Conservation (phyloP, 2,113 vertebrate species). For the Megaceryle maxima region DNA sequence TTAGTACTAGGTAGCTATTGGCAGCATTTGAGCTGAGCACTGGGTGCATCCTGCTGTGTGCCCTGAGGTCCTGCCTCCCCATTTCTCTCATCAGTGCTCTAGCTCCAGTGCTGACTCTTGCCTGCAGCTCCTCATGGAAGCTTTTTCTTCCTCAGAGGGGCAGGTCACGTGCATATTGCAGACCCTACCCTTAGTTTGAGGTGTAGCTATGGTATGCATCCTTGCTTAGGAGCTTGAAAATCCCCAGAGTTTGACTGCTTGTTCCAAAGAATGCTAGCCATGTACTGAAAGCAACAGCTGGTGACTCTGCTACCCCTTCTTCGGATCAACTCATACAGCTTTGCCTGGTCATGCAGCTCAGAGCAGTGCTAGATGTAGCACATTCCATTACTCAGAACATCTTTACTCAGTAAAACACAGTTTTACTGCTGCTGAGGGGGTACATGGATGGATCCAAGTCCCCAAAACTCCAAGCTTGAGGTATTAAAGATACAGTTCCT, state of each 20-base stretch:
- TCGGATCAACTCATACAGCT: not conserved
- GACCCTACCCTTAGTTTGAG: not conserved
- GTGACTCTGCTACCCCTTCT: not conserved
- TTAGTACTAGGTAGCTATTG: not conserved
- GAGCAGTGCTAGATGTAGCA: not conserved
- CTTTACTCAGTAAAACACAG: not conserved
- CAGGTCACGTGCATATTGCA: not conserved
- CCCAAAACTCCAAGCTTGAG: not conserved
- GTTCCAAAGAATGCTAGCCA: not conserved
- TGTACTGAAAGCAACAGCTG: not conserved
- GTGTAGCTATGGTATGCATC: not conserved
- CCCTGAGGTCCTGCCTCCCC: not conserved
- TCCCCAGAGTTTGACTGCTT: not conserved
- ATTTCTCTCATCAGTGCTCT: not conserved
- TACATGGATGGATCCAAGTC: not conserved
- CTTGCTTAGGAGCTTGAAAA: not conserved
- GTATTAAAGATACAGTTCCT: not conserved
- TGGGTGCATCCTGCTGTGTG: fast-evolving
- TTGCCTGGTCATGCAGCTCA: not conserved
- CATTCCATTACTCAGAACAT: not conserved
- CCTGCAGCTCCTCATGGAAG: not conserved
- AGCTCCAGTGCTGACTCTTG: not conserved
- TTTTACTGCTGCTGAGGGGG: not conserved
- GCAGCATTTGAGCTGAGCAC: not conserved
- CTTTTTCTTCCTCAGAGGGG: not conserved